These are phyloP conservation scores for Sebastes reedi DNA, from an alignment of 2,797 vertebrate genomes.

Conservation along the genomic window DNA sequence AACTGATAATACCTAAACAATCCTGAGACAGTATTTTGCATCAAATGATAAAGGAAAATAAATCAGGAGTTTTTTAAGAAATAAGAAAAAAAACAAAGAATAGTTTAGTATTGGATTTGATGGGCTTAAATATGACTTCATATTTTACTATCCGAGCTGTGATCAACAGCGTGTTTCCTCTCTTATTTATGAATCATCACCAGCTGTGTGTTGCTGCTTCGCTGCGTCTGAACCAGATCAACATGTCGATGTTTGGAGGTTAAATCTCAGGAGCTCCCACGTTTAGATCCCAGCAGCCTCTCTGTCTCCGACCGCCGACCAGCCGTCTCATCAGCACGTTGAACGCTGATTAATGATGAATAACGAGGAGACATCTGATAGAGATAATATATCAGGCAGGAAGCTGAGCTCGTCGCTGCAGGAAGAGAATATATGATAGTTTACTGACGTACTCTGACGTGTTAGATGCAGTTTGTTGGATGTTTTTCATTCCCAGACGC, in stretches of 20 bases:
- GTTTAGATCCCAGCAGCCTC: constrained; percentile 43
- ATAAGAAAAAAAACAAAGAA: background rate
- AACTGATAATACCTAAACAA: background rate
- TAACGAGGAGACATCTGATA: background rate
- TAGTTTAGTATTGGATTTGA: background rate
- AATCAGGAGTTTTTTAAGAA: background rate
- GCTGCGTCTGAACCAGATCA: constrained; percentile 34
- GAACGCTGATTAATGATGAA: background rate
- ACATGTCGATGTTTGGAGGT: constrained; percentile 19
- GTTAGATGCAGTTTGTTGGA: background rate
- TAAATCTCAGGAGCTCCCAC: constrained; percentile 63
- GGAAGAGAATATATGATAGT: background rate
- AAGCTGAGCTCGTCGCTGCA: background rate
- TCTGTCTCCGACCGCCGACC: constrained; percentile 28
- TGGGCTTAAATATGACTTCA: background rate
- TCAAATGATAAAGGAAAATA: background rate
- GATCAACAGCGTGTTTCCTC: background rate
- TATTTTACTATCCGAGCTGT: background rate
- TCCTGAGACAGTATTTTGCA: background rate
- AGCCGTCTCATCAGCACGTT: background rate
- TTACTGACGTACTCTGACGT: background rate
- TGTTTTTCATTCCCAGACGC: background rate
- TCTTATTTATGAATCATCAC: background rate
- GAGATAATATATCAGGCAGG: background rate
- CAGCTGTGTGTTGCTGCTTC: constrained; percentile 15